Evolutionary conservation across 37 sponge, comb jelly and placozoan genomes (phyloP), one percentile per base, ranked within the genome.

Genomic region (Agelas oroides): DNA sequence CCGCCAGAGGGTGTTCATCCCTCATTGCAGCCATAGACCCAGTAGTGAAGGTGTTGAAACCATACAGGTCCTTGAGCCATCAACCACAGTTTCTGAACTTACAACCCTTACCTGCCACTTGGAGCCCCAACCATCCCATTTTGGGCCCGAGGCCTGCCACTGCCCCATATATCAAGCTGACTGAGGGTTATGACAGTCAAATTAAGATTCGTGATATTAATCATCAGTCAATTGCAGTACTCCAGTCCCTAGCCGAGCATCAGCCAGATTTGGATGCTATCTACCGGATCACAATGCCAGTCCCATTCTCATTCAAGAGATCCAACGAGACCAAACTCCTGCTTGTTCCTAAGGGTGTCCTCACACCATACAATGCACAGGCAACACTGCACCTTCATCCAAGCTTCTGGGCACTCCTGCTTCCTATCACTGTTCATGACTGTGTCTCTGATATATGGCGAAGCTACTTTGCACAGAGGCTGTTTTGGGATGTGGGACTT

Each of bases 281-380:
- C n/a, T n/a, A n/a, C n/a, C n/a, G n/a, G n/a, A n/a, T n/a, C n/a
- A n/a, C n/a, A n/a, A n/a, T n/a, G n/a, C n/a, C n/a, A n/a, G n/a
- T n/a, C n/a, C n/a, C n/a, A n/a, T n/a, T n/a, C n/a, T n/a, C n/a
- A n/a, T n/a, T n/a, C n/a, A n/a, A n/a, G n/a, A n/a, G n/a, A n/a
- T n/a, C n/a, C n/a, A n/a, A n/a, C n/a, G n/a, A n/a, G n/a, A n/a
- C n/a, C n/a, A n/a, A n/a, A n/a, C 78, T 38, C 60, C 71, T 85
- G 17, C 35, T 84, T 13, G 30, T 86, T 31, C 88, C 82, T 18
- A n/a, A 12, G 17, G 86, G 90, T 32, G 75, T 79, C 21, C 24
- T 84, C 31, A 72, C 86, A 23, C 90, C 90, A 30, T 79, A 81
- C 70, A 90, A 90, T 74, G 85, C 90, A 23, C 90, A 90, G 72